Evolutionary conservation across 2,888 invertebrate genomes (phyloP).

Genomic region (Pyrrhosoma nymphula): DNA sequence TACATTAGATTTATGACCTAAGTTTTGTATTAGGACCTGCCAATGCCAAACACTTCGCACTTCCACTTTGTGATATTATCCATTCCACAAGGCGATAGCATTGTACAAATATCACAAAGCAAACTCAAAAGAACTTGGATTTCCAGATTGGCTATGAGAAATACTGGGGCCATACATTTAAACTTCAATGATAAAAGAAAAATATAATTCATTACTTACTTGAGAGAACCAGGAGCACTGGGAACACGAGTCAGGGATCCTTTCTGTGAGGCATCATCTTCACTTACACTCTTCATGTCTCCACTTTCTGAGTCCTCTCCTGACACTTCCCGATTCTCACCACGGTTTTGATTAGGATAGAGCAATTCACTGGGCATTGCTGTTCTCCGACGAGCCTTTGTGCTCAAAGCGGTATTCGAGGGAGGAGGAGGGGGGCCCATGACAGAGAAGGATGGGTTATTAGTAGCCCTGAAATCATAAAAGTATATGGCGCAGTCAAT

Average conservation of each 20-base stretch:
- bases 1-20: too few species aligned
- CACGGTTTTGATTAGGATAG: conserved; percentile 79
- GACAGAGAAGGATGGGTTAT: conserved; percentile 5
- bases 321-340: conserved; percentile 72
- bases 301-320: conserved; percentile 54
- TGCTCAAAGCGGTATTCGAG: conserved; percentile 41
- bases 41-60: too few species aligned
- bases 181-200: too few species aligned
- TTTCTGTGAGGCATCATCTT: conserved; percentile 68
- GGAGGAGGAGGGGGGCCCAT: conserved; percentile 55
- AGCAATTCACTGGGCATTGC: conserved; percentile 86
- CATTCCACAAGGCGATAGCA: too few species aligned
- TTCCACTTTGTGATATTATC: too few species aligned
- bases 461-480: conserved; percentile 29
- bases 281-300: conserved; percentile 51
- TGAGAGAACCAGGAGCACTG: conserved; percentile 88
- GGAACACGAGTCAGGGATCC: conserved; percentile 81
- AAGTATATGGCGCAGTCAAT: neutral
- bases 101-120: too few species aligned
- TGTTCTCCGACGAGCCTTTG: conserved; percentile 84
- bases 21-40: too few species aligned
- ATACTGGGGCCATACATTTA: too few species aligned
- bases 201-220: conserved; percentile 78
- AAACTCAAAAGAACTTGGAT: too few species aligned
- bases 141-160: too few species aligned